Percentiles rank a stretch among this genome's conserved stretches.
Evolutionary conservation across 1,140 invertebrate species (phyloP).

Genomic region (Marisa cornuarietis): DNA sequence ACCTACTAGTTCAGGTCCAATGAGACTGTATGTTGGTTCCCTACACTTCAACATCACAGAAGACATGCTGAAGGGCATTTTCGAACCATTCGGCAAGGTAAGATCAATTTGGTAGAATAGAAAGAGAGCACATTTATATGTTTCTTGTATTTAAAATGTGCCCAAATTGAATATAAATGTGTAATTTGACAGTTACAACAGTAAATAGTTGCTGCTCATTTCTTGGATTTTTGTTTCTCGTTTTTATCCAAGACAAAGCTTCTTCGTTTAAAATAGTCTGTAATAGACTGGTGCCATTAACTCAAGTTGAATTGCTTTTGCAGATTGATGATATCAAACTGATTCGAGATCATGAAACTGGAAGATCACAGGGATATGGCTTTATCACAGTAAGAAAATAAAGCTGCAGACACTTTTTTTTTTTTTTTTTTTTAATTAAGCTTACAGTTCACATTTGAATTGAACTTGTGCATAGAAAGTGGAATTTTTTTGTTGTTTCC

Average conservation of each 20-base stretch:
- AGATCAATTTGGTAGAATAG: conserved; percentile 13
- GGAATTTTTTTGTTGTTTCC: not conserved
- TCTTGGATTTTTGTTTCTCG: no score
- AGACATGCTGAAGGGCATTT: conserved; percentile 97
- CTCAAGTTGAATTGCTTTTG: conserved; percentile 22
- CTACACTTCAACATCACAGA: conserved; percentile 99
- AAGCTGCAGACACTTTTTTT: no score
- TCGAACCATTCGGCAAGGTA: conserved; percentile 97
- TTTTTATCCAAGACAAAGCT: no score
- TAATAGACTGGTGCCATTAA: no score
- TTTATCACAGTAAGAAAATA: conserved; percentile 88
- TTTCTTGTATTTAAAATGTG: no score
- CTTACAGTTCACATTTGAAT: not conserved
- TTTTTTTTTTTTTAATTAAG: no score
- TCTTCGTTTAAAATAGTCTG: no score
- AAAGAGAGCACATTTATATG: no score
- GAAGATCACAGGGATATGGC: conserved; percentile 95
- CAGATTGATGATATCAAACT: conserved; percentile 94
- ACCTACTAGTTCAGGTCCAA: conserved; percentile 78
- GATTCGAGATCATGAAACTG: conserved; percentile 94
- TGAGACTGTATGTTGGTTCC: conserved; percentile 96
- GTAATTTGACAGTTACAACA: no score
- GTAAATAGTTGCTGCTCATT: no score
- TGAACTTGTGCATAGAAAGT: not conserved
- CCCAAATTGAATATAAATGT: no score